Base-by-base conservation (phyloP, 2,888 invertebrate species). In the Lymantria monacha region DNA sequence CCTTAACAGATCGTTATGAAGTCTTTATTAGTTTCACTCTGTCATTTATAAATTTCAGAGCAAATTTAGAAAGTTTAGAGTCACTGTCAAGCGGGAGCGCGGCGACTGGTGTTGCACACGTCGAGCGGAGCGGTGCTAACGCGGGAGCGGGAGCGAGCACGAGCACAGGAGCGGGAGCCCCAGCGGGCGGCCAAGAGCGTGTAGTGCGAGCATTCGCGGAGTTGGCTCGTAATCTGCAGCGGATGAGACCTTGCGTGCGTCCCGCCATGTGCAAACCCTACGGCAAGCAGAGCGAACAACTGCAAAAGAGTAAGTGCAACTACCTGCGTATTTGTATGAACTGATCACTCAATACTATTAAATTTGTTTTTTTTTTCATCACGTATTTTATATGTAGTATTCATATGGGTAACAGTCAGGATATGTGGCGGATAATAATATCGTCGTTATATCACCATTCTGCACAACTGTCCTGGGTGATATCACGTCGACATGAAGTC, bases 251-350 rank as follows among this genome's bases (percentile, higher is more conserved):
- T 45, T 97, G 96, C 76, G 96, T 97, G 68, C 93, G 96, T 51
- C 97, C 96, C 57, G 95, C 97, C 54, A 97, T 97, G 97, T 97
- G 96, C 82, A 97, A 97, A 85, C 97, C 97, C 15, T 97, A 97
- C 82, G 97, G 97, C 62, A 97, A 97, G 82, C 97, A 97, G 85
- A 96, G 96, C 59, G 97, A 97, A 88, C 95, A 96, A 75, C 91
- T 97, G 69, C 96, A 97, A 85, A 97, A 97, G 92, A 96, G 96
- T 96, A 14, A 74, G 80, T 72, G 43, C 1, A 22, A n/a, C 36
- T 44, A 22, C 11, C 1, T 44, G 1, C 7, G 2, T 33, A 33
- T 33, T 10, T 30, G 9, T 30, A 30, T 30, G 30, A 30, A n/a
- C n/a, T 3, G 7, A 36, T 36, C 9, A 11, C 2, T 7, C 9